Evolutionary conservation across 2,888 invertebrate genomes (phyloP), one percentile per base, ranked within the genome.

Genomic region (Labia minor): DNA sequence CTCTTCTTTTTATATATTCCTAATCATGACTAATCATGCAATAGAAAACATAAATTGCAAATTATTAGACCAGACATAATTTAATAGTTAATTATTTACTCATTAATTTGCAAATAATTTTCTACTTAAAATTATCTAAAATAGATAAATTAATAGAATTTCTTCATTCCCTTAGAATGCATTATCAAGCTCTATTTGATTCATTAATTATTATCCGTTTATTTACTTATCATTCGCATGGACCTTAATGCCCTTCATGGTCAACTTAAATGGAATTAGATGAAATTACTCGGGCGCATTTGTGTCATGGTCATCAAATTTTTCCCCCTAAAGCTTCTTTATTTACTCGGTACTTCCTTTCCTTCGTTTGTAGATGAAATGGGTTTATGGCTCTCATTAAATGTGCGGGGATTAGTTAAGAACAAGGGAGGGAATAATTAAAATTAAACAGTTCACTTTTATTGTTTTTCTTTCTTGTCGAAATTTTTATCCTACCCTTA

Each of bases 361-460:
- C 6, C 49, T 49, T 49, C 49, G 49, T 49, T 49, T 4, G 49
- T 14, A 49, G 49, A 49, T 49, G 49, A 49, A 49, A 49, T 49
- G 49, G 49, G 49, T 49, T 49, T 49, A 49, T 49, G 4, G 49
- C n/a, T 16, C 49, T 49, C 49, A 49, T 49, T 49, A 49, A 49
- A 49, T 16, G 49, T 49, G 49, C 49, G 49, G 49, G n/a, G 49
- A 49, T 49, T 49, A 49, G 49, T 49, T 49, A 49, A 49, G 49
- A 14, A 49, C 4, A 3, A 14, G 49, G n/a, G n/a, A n/a, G 49
- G 8, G 49, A 49, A 49, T 49, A 49, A 49, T 49, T 49, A 49
- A 49, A 49, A 49, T 49, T 49, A 49, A 49, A 49, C 49, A 49
- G 49, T 49, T 49, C n/a, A 49, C 49, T 49, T 49, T 49, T 49